Evolutionary conservation across 2,888 invertebrate genomes (phyloP), one percentile per base, ranked within the genome.

Genomic region (Drosophila aldrichi): DNA sequence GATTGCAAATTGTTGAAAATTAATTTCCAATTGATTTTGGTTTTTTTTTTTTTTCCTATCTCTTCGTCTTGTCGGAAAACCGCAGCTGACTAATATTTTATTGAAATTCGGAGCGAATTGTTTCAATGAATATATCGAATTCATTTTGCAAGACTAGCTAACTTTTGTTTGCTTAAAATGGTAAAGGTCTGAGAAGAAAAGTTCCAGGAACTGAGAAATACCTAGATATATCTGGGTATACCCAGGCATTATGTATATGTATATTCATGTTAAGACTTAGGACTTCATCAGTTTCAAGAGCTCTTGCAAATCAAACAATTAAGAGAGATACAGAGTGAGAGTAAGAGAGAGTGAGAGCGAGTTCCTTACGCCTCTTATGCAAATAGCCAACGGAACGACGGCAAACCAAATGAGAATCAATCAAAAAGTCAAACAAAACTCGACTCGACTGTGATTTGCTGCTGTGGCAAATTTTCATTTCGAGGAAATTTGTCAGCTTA

Each of bases 1-100:
- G 76, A 75, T 76, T 76, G 71, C 66, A 75, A 76, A 67, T 61
- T 74, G 64, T 56, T 61, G 48, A 44, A 74, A 77, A 78, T 78
- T 67, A 70, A 78, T 77, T 74, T 70, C 14, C 77, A 70, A 73
- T 70, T 62, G 58, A 29, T n/a, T 55, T 25, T 25, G 25, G 3
- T 25, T 5, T 1, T 7, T 25, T 25, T 25, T 7, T 65, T 16
- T 44, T 20, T 10, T 22, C n/a, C n/a, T n/a, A n/a, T n/a, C n/a
- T n/a, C n/a, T n/a, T n/a, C 12, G 10, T 10, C 5, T 2, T 29
- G 41, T 36, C 43, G 29, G 40, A 52, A 57, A 48, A 20, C 34
- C 40, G 69, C 59, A 70, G 36, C 36, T 63, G 29, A 58, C 54
- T 63, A 57, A 67, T 54, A n/a, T 63, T 71, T 76, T 43, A 63